Evolutionary conservation across 2,797 vertebrate genomes (phyloP).

Genomic region (Pagetopsis macropterus): DNA sequence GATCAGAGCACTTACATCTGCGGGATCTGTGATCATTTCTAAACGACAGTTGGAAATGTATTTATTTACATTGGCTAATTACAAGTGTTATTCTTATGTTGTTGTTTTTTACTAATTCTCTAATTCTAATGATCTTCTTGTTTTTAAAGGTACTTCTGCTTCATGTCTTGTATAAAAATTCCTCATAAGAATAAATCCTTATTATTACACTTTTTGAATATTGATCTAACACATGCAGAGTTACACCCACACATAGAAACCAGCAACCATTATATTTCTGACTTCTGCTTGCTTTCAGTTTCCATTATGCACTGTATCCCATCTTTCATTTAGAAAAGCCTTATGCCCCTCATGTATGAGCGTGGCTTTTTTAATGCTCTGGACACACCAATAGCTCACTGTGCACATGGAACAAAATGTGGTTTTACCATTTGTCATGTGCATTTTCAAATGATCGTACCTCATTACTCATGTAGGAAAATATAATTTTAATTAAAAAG

Average conservation of each 20-base stretch:
- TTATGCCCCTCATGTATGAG: background rate
- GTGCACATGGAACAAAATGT: no score
- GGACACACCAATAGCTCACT: background rate
- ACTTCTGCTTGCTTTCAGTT: background rate
- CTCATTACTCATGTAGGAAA: background rate
- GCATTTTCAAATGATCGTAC: background rate
- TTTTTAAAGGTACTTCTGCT: no score
- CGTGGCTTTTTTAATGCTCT: background rate
- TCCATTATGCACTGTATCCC: background rate
- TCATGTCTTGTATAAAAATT: no score
- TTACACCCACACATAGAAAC: background rate
- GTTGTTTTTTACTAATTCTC: no score
- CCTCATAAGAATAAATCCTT: no score
- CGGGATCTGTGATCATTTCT: no score
- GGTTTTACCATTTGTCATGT: no score
- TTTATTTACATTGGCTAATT: no score
- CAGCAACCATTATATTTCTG: background rate
- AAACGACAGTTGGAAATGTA: no score
- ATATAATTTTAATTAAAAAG: background rate
- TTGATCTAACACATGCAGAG: background rate
- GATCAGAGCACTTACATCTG: background rate
- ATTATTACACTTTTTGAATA: background rate
- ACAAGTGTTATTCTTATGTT: no score
- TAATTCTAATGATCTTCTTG: no score
- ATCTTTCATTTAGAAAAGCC: background rate